Base-by-base conservation (phyloP, 1,140 invertebrate genomes). In the Stegodyphus mimosarum region DNA sequence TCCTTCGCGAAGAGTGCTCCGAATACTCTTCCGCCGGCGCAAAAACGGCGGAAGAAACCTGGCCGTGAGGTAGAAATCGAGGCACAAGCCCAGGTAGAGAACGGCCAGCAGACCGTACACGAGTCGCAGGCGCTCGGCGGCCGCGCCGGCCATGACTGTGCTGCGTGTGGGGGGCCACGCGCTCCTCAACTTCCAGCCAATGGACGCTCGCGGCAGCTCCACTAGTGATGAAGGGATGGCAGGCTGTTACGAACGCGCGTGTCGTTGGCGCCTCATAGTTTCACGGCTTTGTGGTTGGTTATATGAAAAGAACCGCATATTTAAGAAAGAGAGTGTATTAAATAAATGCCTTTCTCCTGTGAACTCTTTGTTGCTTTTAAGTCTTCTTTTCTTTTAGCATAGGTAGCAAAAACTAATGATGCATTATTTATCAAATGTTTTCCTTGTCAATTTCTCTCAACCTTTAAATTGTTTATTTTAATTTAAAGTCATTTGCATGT, bases 121-220 rank as follows among this genome's bases (percentile, higher is more conserved):
- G 17, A 78, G 70, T 18, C 70, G 75, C 33, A 78, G 75, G 13
- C 70, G 67, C 55, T 76, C 81, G 81, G 48, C 51, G 81, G 81
- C 81, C 72, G 81, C 33, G 72, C 18, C 50, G 63, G 81, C 81
- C 81, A 84, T 84, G 81, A 84, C 81, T 33, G 33, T 83, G 78
- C 50, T 53, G 76, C n/a, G 50, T 55, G 15, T 15, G 48, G 78
- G 67, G 55, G 80, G 71, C 70, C 33, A 6, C 76, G 78, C 67
- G 67, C 15, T 13, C 78, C 78, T 50, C 79, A 81, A 83, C 81
- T 83, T 83, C 81, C 81, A 83, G 72, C 81, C 81, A 83, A 83
- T 83, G 72, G 72, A 55, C 48, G 52, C 18, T 50, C 79, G 55
- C 53, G 69, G 70, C 48, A 70, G n/a, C 15, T 83, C 79, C 49